Conservation (phyloP, 2,888 invertebrate species). For the Andrena dorsata region DNA sequence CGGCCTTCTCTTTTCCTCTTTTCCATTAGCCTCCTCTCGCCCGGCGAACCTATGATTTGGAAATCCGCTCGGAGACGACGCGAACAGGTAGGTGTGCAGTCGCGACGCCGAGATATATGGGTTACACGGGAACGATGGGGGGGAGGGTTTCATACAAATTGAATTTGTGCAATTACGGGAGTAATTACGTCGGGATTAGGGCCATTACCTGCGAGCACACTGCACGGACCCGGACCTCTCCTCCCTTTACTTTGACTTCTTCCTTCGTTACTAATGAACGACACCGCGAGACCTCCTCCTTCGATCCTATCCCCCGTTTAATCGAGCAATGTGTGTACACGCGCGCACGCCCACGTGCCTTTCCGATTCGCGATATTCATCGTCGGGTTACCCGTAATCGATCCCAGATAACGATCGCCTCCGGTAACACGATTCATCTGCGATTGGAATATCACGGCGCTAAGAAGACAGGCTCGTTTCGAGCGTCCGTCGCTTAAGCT, state of each 20-base stretch:
- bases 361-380: neutral
- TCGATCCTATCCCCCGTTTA: conserved; percentile 9
- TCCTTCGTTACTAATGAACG: conserved; percentile 46
- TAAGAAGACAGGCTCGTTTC: neutral
- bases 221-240: conserved; percentile 35
- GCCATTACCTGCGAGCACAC: conserved; percentile 76
- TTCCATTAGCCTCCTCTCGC: conserved; percentile 71
- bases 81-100: conserved; percentile 64
- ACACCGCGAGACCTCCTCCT: conserved; percentile 8
- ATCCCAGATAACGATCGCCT: neutral
- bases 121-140: conserved; percentile 73
- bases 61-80: conserved; percentile 69
- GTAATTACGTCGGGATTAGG: conserved; percentile 83
- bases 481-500: neutral
- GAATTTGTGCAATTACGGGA: conserved; percentile 83
- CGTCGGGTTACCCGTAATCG: neutral
- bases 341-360: neutral
- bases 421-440: neutral
- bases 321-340: conserved; percentile 7
- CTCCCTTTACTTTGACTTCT: conserved; percentile 55
- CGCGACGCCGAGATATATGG: conserved; percentile 76
- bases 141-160: conserved; percentile 80
- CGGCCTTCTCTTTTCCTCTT: conserved; percentile 68
- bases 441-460: neutral
- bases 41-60: conserved; percentile 76